Evolutionary conservation across 2,113 vertebrate species (phyloP).

Genomic region (Megaptera novaeangliae): DNA sequence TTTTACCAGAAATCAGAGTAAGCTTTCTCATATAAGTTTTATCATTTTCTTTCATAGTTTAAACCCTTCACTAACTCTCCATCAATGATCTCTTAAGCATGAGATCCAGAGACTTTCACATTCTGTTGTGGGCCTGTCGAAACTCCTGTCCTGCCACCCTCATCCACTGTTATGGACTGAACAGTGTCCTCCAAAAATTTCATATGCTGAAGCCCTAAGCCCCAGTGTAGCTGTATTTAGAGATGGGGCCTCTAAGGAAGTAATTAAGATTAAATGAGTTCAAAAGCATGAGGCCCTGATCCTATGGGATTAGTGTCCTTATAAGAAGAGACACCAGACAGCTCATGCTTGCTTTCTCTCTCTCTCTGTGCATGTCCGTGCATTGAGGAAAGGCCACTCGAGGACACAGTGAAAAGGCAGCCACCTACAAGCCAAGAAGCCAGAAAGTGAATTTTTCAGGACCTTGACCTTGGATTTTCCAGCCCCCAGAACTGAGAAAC

Average conservation of each 20-base stretch:
- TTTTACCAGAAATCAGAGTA: slow-evolving; percentile 38
- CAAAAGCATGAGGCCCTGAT: not conserved
- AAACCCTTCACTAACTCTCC: not conserved
- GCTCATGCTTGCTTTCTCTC: not conserved
- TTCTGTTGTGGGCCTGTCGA: not conserved
- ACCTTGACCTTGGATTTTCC: not conserved
- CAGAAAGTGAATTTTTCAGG: not conserved
- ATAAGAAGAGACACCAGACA: not conserved
- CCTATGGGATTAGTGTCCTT: not conserved
- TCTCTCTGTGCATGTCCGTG: not conserved
- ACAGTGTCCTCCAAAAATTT: not conserved
- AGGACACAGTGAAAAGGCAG: not conserved
- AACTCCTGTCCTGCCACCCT: not conserved
- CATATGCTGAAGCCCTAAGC: not conserved
- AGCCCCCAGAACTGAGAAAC: not conserved
- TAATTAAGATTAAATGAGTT: not conserved
- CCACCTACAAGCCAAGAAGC: not conserved
- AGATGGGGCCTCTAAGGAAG: not conserved
- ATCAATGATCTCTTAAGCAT: not conserved
- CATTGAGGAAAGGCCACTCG: not conserved
- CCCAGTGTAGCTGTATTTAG: not conserved
- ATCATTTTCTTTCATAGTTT: not conserved
- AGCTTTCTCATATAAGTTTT: not conserved
- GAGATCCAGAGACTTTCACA: not conserved
- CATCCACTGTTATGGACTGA: not conserved